Evolutionary conservation across 2,797 vertebrate species (phyloP).

Genomic region (Lates japonicus): DNA sequence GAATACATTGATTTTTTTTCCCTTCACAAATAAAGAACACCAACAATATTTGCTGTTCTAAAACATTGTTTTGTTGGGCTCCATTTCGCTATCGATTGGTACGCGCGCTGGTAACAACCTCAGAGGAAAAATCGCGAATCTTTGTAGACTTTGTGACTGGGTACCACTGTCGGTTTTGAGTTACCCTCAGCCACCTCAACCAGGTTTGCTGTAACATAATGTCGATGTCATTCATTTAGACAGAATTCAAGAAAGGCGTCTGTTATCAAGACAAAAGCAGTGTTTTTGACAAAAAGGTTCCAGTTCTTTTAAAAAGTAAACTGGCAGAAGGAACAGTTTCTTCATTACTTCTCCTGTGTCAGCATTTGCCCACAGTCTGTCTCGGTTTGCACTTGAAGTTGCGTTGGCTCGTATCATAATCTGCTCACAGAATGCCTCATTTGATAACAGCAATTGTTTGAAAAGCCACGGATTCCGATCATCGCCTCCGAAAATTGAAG

Average conservation of each 20-base stretch:
- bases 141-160: neutral
- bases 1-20: slow-evolving; percentile 14
- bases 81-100: slow-evolving; percentile 1
- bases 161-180: neutral
- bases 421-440: slow-evolving; percentile 4
- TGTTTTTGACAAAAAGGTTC: neutral
- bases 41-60: slow-evolving; percentile 18
- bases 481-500: slow-evolving; percentile 23
- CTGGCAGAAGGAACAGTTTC: neutral
- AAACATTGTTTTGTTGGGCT: slow-evolving; percentile 17
- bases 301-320: neutral
- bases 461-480: slow-evolving; percentile 21
- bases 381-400: slow-evolving; percentile 35
- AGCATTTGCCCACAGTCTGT: slow-evolving; percentile 31
- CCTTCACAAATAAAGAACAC: slow-evolving; percentile 5
- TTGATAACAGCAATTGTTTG: slow-evolving; percentile 19
- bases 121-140: neutral
- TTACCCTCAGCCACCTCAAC: neutral
- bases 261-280: slow-evolving; percentile 7
- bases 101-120: slow-evolving; percentile 1
- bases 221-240: slow-evolving; percentile 13
- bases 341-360: neutral
- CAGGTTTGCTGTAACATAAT: neutral
- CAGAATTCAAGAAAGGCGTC: neutral
- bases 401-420: slow-evolving; percentile 21